Evolutionary conservation across 2,797 vertebrate genomes (phyloP).

Genomic region (Helostoma temminkii): DNA sequence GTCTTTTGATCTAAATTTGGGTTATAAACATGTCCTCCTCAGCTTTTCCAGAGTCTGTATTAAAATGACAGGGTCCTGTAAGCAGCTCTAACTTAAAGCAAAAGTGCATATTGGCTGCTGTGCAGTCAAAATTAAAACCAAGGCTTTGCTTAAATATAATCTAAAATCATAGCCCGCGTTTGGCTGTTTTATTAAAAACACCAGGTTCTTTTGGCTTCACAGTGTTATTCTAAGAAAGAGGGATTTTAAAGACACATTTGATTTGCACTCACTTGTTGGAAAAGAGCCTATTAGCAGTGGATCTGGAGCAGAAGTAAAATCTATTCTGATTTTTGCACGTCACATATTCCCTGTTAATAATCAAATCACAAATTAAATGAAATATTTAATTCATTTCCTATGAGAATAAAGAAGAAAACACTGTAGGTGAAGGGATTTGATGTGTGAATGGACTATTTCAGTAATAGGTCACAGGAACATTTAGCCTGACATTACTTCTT

Average conservation of each 20-base stretch:
- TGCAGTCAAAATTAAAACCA: constrained; percentile 5
- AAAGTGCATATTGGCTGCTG: constrained; percentile 15
- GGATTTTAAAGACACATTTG: constrained; percentile 13
- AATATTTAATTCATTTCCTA: neutral
- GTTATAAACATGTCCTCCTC: neutral
- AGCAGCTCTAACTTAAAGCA: constrained; percentile 31
- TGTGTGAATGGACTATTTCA: constrained; percentile 1
- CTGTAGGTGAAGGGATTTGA: neutral
- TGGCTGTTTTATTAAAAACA: constrained; percentile 29
- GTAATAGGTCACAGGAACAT: neutral
- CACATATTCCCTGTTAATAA: constrained; percentile 10
- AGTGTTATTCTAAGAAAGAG: neutral
- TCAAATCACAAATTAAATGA: constrained; percentile 4
- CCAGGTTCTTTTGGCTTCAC: neutral
- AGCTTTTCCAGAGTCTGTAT: constrained; percentile 12
- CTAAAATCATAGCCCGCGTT: constrained; percentile 11
- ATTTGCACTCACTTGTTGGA: constrained; percentile 25
- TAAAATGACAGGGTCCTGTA: constrained; percentile 25
- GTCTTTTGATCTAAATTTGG: neutral
- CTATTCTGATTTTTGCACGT: constrained; percentile 1
- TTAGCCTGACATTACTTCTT: neutral
- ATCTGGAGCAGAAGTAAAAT: constrained; percentile 10
- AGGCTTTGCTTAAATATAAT: neutral
- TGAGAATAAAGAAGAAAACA: neutral
- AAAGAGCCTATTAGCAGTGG: constrained; percentile 7